Evolutionary conservation across 2,113 vertebrate species (phyloP).

Genomic region (Epinephelus fuscoguttatus): DNA sequence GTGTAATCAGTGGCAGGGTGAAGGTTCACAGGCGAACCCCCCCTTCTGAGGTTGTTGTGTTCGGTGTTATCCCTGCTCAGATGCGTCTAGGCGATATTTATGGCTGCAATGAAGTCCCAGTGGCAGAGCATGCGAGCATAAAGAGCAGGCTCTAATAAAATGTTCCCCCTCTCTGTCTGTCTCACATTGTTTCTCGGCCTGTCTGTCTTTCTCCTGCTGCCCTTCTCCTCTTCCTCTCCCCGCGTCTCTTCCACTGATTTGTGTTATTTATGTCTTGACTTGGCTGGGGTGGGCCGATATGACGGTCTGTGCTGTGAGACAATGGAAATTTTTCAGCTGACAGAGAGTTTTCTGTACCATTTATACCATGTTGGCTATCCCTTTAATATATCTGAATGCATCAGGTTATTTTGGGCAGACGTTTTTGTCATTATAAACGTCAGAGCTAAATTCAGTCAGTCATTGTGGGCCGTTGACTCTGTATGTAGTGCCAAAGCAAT

Average conservation of each 20-base stretch:
- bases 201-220: slow-evolving; percentile 21
- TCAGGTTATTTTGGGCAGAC: not conserved
- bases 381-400: not conserved
- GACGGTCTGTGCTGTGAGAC: not conserved
- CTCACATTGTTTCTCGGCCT: slow-evolving; percentile 23
- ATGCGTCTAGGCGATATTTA: slow-evolving; percentile 51
- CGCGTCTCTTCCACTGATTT: slow-evolving; percentile 2
- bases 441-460: not conserved
- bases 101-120: slow-evolving; percentile 38
- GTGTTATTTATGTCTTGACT: slow-evolving; percentile 41
- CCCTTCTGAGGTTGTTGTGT: slow-evolving; percentile 22
- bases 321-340: not conserved
- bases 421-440: not conserved
- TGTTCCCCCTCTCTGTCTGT: slow-evolving; percentile 13
- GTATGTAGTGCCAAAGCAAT: not conserved
- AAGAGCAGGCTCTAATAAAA: slow-evolving; percentile 59
- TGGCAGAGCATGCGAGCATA: slow-evolving; percentile 26
- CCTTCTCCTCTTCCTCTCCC: not conserved
- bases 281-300: not conserved
- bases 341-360: not conserved
- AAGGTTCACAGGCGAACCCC: slow-evolving; percentile 13
- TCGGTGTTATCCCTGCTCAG: slow-evolving; percentile 42
- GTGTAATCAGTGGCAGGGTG: slow-evolving; percentile 26
- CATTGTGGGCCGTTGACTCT: not conserved
- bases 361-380: too few species aligned